Conservation (phyloP, 2,797 vertebrate genomes). For the Scyliorhinus canicula region DNA sequence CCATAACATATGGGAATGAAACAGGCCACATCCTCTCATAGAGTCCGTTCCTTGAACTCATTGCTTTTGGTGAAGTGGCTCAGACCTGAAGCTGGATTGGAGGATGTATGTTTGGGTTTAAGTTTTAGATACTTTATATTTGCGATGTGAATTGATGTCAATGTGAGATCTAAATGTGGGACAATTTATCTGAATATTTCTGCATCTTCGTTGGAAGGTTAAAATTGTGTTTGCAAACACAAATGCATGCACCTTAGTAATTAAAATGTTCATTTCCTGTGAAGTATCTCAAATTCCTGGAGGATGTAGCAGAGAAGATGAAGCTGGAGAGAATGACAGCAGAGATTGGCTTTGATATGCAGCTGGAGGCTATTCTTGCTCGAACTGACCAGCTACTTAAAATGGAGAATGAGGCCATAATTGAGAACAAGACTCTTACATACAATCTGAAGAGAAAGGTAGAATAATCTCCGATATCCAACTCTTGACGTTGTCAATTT, state of each 20-base stretch:
- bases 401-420: conserved; percentile 67
- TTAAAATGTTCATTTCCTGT: background rate
- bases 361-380: conserved; percentile 65
- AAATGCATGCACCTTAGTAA: background rate
- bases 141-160: background rate
- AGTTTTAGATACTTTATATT: too few relatives aligned
- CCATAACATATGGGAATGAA: background rate
- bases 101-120: too few relatives aligned
- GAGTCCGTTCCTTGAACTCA: background rate
- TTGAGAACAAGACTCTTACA: conserved; percentile 72
- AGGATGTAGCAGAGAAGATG: conserved; percentile 74
- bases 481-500: background rate
- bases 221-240: background rate
- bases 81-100: background rate
- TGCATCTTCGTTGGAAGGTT: background rate
- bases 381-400: conserved; percentile 72
- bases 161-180: background rate
- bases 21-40: background rate
- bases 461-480: conserved; percentile 35
- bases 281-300: conserved; percentile 78
- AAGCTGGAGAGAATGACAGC: conserved; percentile 65
- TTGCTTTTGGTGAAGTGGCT: background rate
- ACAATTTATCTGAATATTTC: background rate
- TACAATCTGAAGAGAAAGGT: conserved; percentile 81
- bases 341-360: conserved; percentile 82